Base-by-base conservation (phyloP, 92 coral and sea anemone species). In the Pocillopora grandis region DNA sequence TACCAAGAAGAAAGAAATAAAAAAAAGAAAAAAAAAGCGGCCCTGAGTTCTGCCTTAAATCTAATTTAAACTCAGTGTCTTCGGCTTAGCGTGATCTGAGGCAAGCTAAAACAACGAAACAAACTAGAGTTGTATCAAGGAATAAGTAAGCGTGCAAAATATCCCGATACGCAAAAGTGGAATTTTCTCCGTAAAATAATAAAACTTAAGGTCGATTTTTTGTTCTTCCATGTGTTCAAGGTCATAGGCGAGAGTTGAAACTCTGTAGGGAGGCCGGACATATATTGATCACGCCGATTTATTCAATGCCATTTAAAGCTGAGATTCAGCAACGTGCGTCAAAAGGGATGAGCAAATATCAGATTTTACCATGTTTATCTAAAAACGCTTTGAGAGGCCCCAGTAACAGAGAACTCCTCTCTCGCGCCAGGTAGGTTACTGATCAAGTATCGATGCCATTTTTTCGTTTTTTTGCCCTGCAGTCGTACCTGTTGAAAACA, bases 231-330 rank as follows among this genome's bases (percentile, higher is more conserved):
- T 62, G 64, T 20, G 82, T 64, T 78, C 49, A 65, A 65, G 82
- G 82, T 78, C 72, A 60, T 10, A 76, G 18, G 27, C 71, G 23
- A 64, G 14, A 55, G 61, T 64, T 21, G 18, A 15, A 15, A 7
- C 61, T 21, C 81, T 18, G 82, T 55, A 63, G 82, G 82, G 61
- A 12, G 82, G 27, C 82, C 12, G 13, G 20, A 65, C 12, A 78
- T 64, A 78, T 62, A 76, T 33, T 37, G 15, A 33, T 59, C 36
- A 31, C 80, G 36, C 37, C 42, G 58, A 36, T 48, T 63, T 9
- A 55, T 78, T 64, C 69, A 48, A 7, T 65, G 82, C 82, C 82
- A 42, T 63, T 64, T 66, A 65, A 48, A 21, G 56, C 72, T 48
- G 48, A 42, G 82, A 21, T 18, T 42, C 60, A 11, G n/a, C n/a